Percentiles rank a stretch among this genome's conserved stretches.
Evolutionary conservation across 2,113 vertebrate genomes (phyloP).

Genomic region (Brachyhypopomus occidentalis): DNA sequence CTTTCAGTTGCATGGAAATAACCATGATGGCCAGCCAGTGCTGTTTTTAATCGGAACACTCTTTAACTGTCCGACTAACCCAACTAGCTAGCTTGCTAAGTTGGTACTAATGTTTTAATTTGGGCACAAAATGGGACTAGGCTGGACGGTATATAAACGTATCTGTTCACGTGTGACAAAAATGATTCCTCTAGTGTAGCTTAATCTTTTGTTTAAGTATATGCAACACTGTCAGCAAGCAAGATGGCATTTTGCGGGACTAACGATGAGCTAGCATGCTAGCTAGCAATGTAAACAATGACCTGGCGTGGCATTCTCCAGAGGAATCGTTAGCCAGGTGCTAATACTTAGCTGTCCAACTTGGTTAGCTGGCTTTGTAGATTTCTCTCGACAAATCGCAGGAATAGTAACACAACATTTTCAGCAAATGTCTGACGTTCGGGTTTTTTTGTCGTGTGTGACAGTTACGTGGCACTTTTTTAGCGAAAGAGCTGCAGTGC

Average conservation of each 20-base stretch:
- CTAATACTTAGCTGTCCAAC: neutral
- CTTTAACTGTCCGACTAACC: neutral
- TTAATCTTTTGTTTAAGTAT: neutral
- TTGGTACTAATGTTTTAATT: neutral
- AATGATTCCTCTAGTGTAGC: too few relatives aligned
- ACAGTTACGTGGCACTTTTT: neutral
- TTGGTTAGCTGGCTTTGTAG: neutral
- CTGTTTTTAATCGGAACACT: neutral
- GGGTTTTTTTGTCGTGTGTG: neutral
- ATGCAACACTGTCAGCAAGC: neutral
- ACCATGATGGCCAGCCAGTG: neutral
- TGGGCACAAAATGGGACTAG: neutral
- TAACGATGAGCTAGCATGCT: neutral
- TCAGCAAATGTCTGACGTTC: too few relatives aligned
- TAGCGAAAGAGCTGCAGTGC: neutral
- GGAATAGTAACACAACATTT: neutral
- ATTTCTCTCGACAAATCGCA: neutral
- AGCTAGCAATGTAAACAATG: slow-evolving; percentile 60
- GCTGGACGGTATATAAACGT: neutral
- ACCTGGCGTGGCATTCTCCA: slow-evolving; percentile 54
- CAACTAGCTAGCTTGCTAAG: neutral
- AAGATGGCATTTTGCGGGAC: neutral
- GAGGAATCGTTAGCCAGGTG: slow-evolving; percentile 18
- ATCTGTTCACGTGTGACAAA: neutral
- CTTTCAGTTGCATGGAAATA: neutral